These are phyloP conservation scores for Tarsius wallacei DNA, from an alignment of 2,797 vertebrate genomes.

Conservation along the genomic window DNA sequence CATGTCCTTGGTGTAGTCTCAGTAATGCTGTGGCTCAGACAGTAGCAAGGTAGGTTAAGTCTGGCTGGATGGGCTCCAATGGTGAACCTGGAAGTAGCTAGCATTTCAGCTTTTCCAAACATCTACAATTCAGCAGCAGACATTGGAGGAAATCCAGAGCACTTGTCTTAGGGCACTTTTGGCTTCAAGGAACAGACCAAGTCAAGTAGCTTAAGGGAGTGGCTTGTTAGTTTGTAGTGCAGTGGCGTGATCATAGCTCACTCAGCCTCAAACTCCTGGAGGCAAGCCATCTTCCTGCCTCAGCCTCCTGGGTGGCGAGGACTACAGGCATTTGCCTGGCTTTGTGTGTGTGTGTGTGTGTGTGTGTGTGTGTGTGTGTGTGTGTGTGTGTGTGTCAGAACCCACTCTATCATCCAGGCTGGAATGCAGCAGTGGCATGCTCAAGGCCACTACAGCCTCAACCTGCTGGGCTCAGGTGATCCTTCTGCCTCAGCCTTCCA, in stretches of 20 bases:
- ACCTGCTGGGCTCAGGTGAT: no score
- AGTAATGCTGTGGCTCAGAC: neutral
- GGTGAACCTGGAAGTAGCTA: neutral
- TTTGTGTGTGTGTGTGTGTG: no score
- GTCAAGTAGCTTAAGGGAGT: neutral
- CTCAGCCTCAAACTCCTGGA: neutral
- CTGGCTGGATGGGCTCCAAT: neutral
- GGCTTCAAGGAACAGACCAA: neutral
- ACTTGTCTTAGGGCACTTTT: neutral
- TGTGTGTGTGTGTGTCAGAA: no score
- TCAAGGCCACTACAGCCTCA: no score
- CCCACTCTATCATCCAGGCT: no score
- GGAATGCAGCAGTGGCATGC: no score
- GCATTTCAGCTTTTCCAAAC: neutral
- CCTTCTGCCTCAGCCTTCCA: no score
- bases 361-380: no score
- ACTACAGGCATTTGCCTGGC: neutral
- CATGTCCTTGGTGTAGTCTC: neutral
- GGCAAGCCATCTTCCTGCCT: neutral
- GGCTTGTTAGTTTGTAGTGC: neutral
- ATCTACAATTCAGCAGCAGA: neutral
- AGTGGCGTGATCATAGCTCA: neutral
- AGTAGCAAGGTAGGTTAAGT: neutral
- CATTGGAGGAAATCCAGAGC: neutral
- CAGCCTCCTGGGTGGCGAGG: neutral